A percentile compares a stretch with the other conserved stretches of the same genome.
phyloP scores from a whole-genome alignment of 2,888 invertebrate species.

The Nudaria mundana region DNA sequence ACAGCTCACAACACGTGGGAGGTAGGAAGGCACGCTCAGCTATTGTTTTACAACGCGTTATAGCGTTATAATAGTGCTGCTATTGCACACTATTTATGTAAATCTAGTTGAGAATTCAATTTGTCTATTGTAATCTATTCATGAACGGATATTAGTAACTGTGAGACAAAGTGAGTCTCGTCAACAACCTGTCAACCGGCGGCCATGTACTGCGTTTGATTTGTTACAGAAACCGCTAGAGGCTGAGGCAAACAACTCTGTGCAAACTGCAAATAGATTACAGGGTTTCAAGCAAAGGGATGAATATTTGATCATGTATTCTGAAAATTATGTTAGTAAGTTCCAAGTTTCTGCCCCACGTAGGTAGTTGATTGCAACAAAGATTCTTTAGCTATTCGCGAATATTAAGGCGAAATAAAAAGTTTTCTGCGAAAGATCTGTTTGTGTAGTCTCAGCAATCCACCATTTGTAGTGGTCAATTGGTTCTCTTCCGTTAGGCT shows the following conservation, averaged over 20 bases:
- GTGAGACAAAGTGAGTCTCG: slow-evolving; percentile 49
- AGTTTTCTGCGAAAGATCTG: too few species aligned
- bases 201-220: slow-evolving; percentile 32
- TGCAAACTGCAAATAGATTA: too few species aligned
- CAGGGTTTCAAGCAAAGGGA: too few species aligned
- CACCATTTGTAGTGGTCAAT: too few species aligned
- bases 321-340: too few species aligned
- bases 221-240: slow-evolving; percentile 20
- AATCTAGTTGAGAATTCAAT: slow-evolving; percentile 76
- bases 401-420: too few species aligned
- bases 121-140: slow-evolving; percentile 70
- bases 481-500: too few species aligned
- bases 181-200: slow-evolving; percentile 56
- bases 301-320: too few species aligned
- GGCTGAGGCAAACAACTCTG: slow-evolving; percentile 1
- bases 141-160: slow-evolving; percentile 58
- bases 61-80: slow-evolving; percentile 70
- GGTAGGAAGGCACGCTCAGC: slow-evolving; percentile 65
- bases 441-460: too few species aligned
- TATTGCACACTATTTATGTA: slow-evolving; percentile 77
- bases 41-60: slow-evolving; percentile 77
- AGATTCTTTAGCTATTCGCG: too few species aligned
- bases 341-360: too few species aligned
- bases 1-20: slow-evolving; percentile 57
- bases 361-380: too few species aligned